Conservation (phyloP, 2,797 vertebrate species). For the Gorsachius magnificus region DNA sequence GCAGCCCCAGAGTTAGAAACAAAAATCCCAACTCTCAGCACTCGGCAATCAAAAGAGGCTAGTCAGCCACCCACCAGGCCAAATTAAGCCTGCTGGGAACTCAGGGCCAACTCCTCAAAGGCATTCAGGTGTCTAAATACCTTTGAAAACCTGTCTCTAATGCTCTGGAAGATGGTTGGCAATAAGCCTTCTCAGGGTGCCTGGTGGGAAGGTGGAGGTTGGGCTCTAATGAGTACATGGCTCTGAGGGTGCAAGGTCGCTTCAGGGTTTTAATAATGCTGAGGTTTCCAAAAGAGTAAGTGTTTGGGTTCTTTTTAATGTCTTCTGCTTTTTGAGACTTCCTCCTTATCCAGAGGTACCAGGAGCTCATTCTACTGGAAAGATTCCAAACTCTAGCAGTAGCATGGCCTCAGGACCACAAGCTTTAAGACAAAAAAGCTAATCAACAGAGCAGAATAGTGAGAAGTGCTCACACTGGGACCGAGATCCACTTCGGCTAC, state of each 20-base stretch:
- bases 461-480: neutral
- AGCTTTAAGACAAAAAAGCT: neutral
- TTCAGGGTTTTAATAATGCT: neutral
- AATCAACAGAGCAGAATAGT: neutral
- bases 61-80: neutral
- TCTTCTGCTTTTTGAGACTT: neutral
- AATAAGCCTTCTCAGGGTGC: neutral
- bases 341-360: neutral
- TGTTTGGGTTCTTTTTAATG: neutral
- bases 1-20: neutral
- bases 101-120: neutral
- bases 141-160: neutral
- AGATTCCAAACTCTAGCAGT: neutral
- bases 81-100: neutral
- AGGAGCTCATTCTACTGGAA: neutral
- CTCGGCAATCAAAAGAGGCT: neutral
- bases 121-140: neutral
- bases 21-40: neutral
- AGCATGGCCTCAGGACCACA: neutral
- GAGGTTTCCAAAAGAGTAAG: neutral
- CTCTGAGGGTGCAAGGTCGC: fast-evolving
- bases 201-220: neutral
- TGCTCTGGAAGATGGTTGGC: neutral
- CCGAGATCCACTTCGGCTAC: neutral
- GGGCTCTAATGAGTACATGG: neutral